These are phyloP conservation scores for Sternotherus odoratus DNA, from an alignment of 2,797 vertebrate genomes.

Conservation along the genomic window DNA sequence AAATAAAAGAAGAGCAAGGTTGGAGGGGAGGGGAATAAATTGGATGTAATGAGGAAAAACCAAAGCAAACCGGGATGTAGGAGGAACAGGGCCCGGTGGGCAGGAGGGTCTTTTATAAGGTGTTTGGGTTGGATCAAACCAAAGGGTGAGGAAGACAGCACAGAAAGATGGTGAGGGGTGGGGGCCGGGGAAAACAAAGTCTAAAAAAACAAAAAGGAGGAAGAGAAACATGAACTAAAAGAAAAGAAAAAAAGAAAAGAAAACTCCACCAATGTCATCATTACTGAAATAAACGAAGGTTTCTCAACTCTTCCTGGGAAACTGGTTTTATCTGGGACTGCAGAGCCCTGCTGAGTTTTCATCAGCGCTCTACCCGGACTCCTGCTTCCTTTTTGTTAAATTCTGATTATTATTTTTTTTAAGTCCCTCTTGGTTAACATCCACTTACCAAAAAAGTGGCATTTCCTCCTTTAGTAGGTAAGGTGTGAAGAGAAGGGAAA, in stretches of 20 bases:
- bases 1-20: background rate
- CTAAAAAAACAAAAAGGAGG: background rate
- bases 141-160: constrained; percentile 83
- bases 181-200: background rate
- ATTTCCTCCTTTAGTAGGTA: constrained; percentile 99
- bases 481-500: constrained; percentile 99
- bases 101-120: background rate
- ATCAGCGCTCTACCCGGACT: constrained; percentile 95
- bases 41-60: constrained; percentile 49
- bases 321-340: constrained; percentile 90
- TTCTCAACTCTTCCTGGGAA: constrained; percentile 86
- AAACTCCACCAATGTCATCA: constrained; percentile 97
- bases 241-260: constrained; percentile 84
- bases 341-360: constrained; percentile 97
- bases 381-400: constrained; percentile 83
- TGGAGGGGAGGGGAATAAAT: background rate
- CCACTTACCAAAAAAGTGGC: constrained; percentile 99
- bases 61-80: constrained; percentile 80
- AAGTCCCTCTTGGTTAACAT: constrained; percentile 99
- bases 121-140: constrained; percentile 43
- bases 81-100: background rate
- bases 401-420: constrained; percentile 87
- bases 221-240: constrained; percentile 32
- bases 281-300: constrained; percentile 96
- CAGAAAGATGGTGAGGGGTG: constrained; percentile 58